Evolutionary conservation across 2,797 vertebrate genomes (phyloP).

Genomic region (Chaetodon trifasciatus): DNA sequence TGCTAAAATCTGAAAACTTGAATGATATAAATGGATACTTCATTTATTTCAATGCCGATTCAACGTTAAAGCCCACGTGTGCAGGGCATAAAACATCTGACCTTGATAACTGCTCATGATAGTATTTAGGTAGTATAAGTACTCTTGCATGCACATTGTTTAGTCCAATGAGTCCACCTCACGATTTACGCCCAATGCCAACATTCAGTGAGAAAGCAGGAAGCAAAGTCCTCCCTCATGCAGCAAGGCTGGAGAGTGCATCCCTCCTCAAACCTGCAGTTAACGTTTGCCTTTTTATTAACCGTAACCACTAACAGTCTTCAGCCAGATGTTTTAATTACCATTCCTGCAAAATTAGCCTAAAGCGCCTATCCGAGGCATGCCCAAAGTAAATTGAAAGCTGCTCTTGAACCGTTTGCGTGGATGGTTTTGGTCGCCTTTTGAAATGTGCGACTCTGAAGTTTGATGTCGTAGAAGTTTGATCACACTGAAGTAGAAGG

Average conservation of each 20-base stretch:
- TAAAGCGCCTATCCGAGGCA: too few relatives aligned
- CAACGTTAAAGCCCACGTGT: neutral
- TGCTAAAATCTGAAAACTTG: neutral
- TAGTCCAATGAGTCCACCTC: neutral
- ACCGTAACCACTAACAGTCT: neutral
- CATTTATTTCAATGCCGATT: neutral
- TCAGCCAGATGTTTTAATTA: neutral
- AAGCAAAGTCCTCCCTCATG: neutral
- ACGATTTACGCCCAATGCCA: neutral
- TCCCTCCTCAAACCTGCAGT: constrained; percentile 5
- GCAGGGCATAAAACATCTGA: neutral
- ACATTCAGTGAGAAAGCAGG: neutral
- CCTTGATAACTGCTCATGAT: neutral
- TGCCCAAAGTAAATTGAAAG: too few relatives aligned
- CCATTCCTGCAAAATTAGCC: too few relatives aligned
- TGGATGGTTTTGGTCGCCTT: too few relatives aligned
- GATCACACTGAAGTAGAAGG: too few relatives aligned
- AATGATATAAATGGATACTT: neutral
- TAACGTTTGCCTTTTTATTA: neutral
- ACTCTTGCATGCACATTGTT: constrained; percentile 5
- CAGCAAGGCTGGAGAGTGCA: neutral
- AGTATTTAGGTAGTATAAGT: neutral
- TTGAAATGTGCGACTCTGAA: too few relatives aligned
- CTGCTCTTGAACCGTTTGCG: too few relatives aligned
- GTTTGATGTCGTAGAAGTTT: too few relatives aligned